Percentiles rank a stretch among this genome's conserved stretches.
phyloP scores from a whole-genome alignment of 2,797 vertebrate species.

The Urosaurus nigricauda region DNA sequence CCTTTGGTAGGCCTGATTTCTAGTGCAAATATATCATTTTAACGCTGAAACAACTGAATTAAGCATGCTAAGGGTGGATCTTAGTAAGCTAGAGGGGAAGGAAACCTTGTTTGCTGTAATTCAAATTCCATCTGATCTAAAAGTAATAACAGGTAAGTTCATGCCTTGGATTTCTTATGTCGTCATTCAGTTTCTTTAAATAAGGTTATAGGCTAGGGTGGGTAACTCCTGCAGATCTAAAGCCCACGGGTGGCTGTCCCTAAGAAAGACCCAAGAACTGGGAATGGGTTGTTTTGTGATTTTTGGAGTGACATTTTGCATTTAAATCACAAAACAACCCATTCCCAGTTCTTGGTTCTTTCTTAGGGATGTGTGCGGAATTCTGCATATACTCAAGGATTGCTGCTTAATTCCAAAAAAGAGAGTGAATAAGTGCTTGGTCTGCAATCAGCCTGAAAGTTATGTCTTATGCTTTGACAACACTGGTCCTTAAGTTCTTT shows the following conservation, averaged over 20 bases:
- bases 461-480: neutral
- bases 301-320: too few species aligned
- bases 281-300: too few species aligned
- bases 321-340: too few species aligned
- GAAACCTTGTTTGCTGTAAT: neutral
- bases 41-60: neutral
- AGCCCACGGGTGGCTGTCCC: too few species aligned
- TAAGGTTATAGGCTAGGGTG: neutral
- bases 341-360: neutral
- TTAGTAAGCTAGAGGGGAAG: neutral
- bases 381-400: neutral
- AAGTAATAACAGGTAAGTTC: neutral
- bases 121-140: neutral
- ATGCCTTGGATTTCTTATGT: neutral
- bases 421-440: neutral
- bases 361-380: neutral
- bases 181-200: neutral
- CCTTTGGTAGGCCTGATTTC: neutral
- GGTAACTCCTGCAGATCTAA: too few species aligned
- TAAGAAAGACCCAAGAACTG: too few species aligned
- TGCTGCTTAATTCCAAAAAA: neutral
- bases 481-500: neutral
- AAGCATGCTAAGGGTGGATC: neutral
- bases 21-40: neutral
- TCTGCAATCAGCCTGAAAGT: neutral